These are phyloP conservation scores for Rhadinocentrus ornatus DNA, from an alignment of 2,797 vertebrate genomes.

Conservation along the genomic window DNA sequence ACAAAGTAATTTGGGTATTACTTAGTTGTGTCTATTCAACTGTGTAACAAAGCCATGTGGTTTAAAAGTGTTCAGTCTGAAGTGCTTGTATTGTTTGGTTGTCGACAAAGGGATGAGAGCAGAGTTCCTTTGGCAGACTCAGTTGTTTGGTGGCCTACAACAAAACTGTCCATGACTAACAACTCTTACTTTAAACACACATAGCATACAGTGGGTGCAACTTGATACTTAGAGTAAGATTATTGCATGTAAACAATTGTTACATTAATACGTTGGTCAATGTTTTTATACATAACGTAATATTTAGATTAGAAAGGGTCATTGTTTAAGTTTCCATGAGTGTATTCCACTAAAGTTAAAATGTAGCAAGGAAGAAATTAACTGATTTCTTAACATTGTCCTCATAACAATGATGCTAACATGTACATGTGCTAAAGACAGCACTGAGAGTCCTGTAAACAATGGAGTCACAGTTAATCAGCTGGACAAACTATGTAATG, in stretches of 20 bases:
- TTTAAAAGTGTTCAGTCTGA: constrained; percentile 41
- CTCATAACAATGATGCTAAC: too few species aligned
- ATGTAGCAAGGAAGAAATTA: background rate
- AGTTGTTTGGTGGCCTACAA: background rate
- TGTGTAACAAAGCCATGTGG: constrained; percentile 38
- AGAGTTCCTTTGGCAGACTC: background rate
- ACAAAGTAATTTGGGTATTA: constrained; percentile 65
- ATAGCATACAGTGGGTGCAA: background rate
- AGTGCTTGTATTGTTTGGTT: constrained; percentile 17
- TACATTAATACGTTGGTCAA: background rate
- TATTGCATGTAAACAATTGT: background rate
- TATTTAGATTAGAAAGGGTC: background rate
- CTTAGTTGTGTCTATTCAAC: constrained; percentile 51
- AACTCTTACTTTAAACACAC: background rate
- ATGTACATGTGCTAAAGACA: background rate
- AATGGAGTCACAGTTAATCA: background rate
- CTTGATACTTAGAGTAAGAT: background rate
- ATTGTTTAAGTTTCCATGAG: background rate
- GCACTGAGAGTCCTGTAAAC: background rate
- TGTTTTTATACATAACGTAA: background rate
- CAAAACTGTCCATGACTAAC: background rate
- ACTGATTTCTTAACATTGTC: background rate
- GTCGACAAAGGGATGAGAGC: background rate
- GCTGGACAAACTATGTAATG: constrained; percentile 6
- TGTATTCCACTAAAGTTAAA: background rate